Evolutionary conservation across 2,797 vertebrate genomes (phyloP).

Genomic region (Melanotaenia nigrans): DNA sequence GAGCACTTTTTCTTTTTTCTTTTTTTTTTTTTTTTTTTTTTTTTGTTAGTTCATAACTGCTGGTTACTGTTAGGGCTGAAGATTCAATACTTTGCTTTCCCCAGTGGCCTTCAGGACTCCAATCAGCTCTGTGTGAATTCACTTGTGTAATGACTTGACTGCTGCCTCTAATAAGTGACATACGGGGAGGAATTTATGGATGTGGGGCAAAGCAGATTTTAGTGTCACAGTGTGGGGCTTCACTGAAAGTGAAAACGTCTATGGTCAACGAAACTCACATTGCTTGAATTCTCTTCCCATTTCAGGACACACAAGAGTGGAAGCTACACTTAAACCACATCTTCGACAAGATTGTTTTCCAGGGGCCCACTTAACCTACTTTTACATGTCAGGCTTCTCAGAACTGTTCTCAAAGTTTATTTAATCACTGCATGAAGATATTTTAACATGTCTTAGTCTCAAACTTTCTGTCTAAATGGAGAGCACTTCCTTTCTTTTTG

Average conservation of each 20-base stretch:
- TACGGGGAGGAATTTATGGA: slow-evolving; percentile 61
- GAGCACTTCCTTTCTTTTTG: slow-evolving; percentile 68
- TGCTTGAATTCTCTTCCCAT: slow-evolving; percentile 5
- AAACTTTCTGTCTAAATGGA: slow-evolving; percentile 38
- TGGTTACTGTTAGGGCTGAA: slow-evolving; percentile 29
- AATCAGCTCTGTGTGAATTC: slow-evolving; percentile 63
- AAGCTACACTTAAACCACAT: slow-evolving; percentile 26
- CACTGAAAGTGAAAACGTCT: slow-evolving; percentile 14
- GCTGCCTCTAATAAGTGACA: slow-evolving; percentile 77
- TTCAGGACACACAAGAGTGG: slow-evolving; percentile 2
- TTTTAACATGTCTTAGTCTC: slow-evolving; percentile 48
- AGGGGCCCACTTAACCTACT: slow-evolving; percentile 58
- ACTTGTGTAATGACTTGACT: slow-evolving; percentile 78
- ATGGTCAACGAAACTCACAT: slow-evolving; percentile 8
- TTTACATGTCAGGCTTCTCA: slow-evolving; percentile 41
- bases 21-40: too few species aligned
- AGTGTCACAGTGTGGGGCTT: slow-evolving; percentile 7
- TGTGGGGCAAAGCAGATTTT: slow-evolving; percentile 34
- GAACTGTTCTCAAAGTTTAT: slow-evolving; percentile 50
- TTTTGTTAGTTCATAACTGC: slow-evolving; percentile 34
- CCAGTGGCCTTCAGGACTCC: slow-evolving; percentile 47
- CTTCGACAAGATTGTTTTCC: slow-evolving; percentile 30
- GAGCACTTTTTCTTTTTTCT: not conserved
- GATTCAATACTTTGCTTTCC: slow-evolving; percentile 37
- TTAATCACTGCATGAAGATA: slow-evolving; percentile 54